Conservation (phyloP, 2,888 invertebrate genomes). For the Drosophila multiciliata region DNA sequence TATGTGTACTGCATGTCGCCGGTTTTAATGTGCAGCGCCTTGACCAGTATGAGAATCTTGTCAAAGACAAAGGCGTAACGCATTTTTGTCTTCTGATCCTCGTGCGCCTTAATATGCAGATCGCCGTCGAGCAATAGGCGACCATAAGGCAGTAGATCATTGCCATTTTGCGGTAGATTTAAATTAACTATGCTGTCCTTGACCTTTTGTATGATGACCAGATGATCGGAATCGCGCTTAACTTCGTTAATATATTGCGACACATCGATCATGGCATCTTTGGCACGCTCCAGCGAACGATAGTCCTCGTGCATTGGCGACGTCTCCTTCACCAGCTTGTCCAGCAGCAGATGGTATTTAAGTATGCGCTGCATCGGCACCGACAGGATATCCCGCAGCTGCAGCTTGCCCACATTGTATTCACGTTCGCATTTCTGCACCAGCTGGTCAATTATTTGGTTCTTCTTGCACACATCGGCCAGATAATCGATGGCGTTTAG, state of each 20-base stretch:
- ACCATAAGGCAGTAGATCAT: constrained; percentile 95
- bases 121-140: constrained; percentile 97
- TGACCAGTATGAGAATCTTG: constrained; percentile 92
- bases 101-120: constrained; percentile 95
- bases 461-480: constrained; percentile 85
- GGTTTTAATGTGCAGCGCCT: constrained; percentile 83
- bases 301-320: constrained; percentile 94
- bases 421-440: constrained; percentile 94
- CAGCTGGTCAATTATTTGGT: constrained; percentile 83
- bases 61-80: constrained; percentile 99
- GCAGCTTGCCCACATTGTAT: constrained; percentile 97
- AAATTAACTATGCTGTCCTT: constrained; percentile 94
- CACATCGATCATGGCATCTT: constrained; percentile 98
- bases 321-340: constrained; percentile 94
- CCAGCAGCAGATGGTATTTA: constrained; percentile 97
- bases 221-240: constrained; percentile 97
- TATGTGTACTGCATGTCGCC: constrained; percentile 93
- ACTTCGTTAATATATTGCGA: constrained; percentile 99
- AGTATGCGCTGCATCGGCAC: constrained; percentile 99
- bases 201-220: constrained; percentile 95
- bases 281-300: constrained; percentile 92
- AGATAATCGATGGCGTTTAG: constrained; percentile 94
- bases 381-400: constrained; percentile 96
- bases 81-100: constrained; percentile 93
- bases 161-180: constrained; percentile 90